A percentile compares a stretch with the other conserved stretches of the same genome.
Evolutionary conservation across 2,888 invertebrate species (phyloP).

Genomic region (Zootermopsis nevadensis): DNA sequence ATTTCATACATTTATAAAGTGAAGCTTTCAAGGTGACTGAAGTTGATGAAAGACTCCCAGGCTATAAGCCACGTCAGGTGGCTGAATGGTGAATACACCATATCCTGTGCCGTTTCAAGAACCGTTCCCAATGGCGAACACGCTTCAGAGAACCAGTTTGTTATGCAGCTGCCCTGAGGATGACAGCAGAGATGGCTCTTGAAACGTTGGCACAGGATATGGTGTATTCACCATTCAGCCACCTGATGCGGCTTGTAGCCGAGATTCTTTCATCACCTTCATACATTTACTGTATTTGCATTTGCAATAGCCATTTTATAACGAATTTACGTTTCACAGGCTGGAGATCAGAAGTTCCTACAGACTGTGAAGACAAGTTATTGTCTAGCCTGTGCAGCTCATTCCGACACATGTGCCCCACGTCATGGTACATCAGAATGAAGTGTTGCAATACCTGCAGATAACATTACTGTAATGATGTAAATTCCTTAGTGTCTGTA

Average conservation of each 20-base stretch:
- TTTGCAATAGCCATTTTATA: not conserved
- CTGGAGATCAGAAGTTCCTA: not conserved
- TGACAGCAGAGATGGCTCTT: no score
- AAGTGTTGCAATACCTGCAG: constrained; percentile 5
- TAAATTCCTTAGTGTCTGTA: no score
- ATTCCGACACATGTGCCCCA: not conserved
- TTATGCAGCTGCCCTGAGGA: no score
- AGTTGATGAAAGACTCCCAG: not conserved
- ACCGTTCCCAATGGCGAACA: no score
- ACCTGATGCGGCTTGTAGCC: no score
- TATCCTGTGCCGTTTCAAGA: not conserved
- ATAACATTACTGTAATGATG: not conserved
- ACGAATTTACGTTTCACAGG: not conserved
- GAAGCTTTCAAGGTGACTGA: not conserved
- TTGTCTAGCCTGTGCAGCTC: not conserved
- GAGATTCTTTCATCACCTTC: no score
- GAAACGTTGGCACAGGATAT: no score
- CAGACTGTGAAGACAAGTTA: not conserved
- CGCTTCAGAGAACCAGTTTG: no score
- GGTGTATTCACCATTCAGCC: no score
- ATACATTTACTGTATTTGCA: not conserved
- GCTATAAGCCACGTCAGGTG: no score
- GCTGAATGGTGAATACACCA: no score
- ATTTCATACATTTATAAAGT: not conserved
- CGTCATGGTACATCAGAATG: not conserved